Conservation (phyloP, 2,113 vertebrate species). For the Lepus europaeus region DNA sequence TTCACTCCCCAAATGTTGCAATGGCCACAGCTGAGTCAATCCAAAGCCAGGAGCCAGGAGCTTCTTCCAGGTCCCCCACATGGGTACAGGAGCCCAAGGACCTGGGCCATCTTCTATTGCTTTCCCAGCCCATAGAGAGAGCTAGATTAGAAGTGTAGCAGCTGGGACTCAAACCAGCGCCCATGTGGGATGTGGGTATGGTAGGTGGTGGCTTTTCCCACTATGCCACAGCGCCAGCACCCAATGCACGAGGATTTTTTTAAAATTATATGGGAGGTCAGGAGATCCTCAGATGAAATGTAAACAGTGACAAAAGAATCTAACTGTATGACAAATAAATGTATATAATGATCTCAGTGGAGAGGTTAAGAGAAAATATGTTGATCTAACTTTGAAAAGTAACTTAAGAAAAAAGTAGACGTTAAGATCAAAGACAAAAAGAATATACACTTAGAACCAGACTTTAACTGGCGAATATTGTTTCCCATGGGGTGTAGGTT, state of each 20-base stretch:
- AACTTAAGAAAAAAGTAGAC: background rate
- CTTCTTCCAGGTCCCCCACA: too few species aligned
- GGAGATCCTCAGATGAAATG: background rate
- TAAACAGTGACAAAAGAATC: background rate
- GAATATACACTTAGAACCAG: background rate
- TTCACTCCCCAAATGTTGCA: too few species aligned
- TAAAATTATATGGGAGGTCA: background rate
- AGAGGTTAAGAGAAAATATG: background rate
- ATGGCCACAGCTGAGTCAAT: too few species aligned
- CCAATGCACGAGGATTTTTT: background rate
- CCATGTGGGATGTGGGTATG: too few species aligned
- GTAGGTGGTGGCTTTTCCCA: too few species aligned
- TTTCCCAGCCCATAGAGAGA: too few species aligned
- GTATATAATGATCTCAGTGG: background rate
- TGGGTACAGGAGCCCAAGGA: too few species aligned
- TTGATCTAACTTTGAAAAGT: background rate
- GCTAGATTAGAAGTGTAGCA: too few species aligned
- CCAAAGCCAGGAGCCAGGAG: too few species aligned
- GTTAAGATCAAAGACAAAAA: background rate
- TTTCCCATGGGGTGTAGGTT: background rate
- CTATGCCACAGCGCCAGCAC: too few species aligned
- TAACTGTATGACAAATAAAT: background rate
- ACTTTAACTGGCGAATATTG: background rate
- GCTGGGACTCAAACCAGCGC: too few species aligned
- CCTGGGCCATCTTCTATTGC: too few species aligned